These are phyloP conservation scores for Daphoenositta chrysoptera DNA, from an alignment of 2,113 vertebrate genomes.

Conservation along the genomic window DNA sequence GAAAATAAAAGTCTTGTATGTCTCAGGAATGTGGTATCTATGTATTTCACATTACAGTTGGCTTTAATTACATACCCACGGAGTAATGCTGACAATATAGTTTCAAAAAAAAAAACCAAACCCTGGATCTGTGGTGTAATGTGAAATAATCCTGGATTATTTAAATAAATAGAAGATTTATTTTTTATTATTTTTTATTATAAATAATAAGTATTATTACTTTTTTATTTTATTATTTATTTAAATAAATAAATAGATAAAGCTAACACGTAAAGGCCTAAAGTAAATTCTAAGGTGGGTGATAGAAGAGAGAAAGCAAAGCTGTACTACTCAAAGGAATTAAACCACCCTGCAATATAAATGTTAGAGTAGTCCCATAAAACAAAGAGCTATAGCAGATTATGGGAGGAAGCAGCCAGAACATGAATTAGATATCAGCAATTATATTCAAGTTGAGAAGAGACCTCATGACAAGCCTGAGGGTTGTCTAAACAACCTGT, in stretches of 20 bases:
- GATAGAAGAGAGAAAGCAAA: background rate
- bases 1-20: background rate
- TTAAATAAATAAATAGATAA: too few species aligned
- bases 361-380: background rate
- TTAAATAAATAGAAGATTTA: too few species aligned
- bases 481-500: background rate
- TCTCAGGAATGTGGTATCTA: background rate
- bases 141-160: background rate
- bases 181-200: too few species aligned
- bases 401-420: background rate
- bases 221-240: too few species aligned
- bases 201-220: too few species aligned
- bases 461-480: background rate
- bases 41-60: background rate
- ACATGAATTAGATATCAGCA: background rate
- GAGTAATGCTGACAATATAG: background rate
- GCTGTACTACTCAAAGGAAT: background rate
- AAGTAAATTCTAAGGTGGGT: background rate
- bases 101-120: background rate
- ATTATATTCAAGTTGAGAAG: background rate
- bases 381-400: background rate
- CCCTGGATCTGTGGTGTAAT: background rate
- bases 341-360: background rate
- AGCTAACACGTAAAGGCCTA: background rate
- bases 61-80: background rate